Base-by-base conservation (phyloP, 2,113 vertebrate genomes). In the Chrysemys picta region DNA sequence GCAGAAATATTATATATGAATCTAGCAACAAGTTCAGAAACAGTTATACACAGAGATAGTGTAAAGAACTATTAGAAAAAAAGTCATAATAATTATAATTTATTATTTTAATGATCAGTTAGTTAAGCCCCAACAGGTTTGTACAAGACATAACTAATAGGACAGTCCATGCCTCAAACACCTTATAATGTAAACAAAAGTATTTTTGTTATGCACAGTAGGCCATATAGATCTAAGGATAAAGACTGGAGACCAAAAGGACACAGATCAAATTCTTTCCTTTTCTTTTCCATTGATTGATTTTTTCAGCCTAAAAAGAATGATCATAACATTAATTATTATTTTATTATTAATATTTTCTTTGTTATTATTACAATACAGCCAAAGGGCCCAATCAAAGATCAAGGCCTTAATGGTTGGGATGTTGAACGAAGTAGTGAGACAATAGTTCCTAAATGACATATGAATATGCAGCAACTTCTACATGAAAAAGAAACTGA, bases 91-190 rank as follows among this genome's bases (percentile, higher is more conserved):
- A 83, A 88, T 87, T 84, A 6, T n/a, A n/a, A 69, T 78, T 47
- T 92, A 85, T 69, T 81, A 47, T 93, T 96, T 87, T 92, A 93
- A 84, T 95, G 94, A 57, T 49, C 24, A 47, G 5, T 87, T 91
- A 89, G 88, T 19, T 81, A 89, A 92, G 57, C 86, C 81, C 80
- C 57, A 56, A 88, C 80, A 95, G 27, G 38, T 88, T 45, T 31
- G 62, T 80, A n/a, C 19, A 84, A 95, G 95, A 38, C 85, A 93
- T 85, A 93, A 96, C 94, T 95, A 91, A 94, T 78, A 88, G 82
- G 38, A 1, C 59, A 84, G 90, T 65, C 89, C 83, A 87, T 91
- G 57, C 38, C 17, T 96, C 93, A 2, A 0, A 65, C 22, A 57
- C 6, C 47, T 65, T 62, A 79, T 25, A 57, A 2, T 50, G 52